Percentiles rank a stretch among this genome's conserved stretches.
phyloP scores from a whole-genome alignment of 2,797 vertebrate species.

The Arremon aurantiirostris region DNA sequence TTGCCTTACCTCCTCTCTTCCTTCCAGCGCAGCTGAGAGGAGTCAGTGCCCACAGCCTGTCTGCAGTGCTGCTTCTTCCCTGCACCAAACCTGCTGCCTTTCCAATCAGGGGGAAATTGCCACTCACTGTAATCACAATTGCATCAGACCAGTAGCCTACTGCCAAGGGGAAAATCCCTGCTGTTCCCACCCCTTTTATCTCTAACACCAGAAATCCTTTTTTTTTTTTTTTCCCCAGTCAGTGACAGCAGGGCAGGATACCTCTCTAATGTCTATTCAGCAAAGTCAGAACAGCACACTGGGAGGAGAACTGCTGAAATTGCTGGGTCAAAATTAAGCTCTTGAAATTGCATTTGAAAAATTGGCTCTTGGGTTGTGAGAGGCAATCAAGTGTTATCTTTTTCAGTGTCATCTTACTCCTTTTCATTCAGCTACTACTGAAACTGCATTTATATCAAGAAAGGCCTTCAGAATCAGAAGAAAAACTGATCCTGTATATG shows the following conservation, averaged over 20 bases:
- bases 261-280: background rate
- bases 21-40: background rate
- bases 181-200: background rate
- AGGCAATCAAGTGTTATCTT: background rate
- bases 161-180: background rate
- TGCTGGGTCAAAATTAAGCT: constrained; percentile 4
- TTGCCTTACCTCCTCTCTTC: background rate
- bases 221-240: too few relatives aligned
- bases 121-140: background rate
- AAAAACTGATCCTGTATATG: background rate
- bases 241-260: background rate
- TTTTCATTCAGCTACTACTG: background rate
- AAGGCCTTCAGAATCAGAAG: background rate
- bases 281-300: background rate
- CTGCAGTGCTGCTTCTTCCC: background rate
- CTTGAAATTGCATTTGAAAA: background rate
- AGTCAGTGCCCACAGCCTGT: background rate
- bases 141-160: background rate
- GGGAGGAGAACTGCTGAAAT: background rate
- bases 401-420: background rate
- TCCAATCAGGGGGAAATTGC: background rate
- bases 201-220: background rate
- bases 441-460: background rate
- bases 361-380: background rate
- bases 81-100: background rate